Evolutionary conservation across 1,140 invertebrate species (phyloP), one percentile per base, ranked within the genome.

Genomic region (Ceratina calcarata): DNA sequence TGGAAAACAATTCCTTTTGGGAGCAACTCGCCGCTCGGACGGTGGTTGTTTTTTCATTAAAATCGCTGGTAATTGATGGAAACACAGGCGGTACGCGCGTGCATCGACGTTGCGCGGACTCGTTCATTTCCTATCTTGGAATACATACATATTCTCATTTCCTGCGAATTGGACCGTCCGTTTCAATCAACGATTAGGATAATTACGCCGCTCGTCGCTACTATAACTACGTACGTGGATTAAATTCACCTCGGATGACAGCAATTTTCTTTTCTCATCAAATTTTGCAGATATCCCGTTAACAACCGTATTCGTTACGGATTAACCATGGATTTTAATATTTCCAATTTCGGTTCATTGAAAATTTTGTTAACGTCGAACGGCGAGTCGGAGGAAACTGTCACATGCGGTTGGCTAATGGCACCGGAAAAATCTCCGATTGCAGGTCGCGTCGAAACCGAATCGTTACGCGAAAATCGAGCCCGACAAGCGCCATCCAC

Each of bases 401-500:
- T 65, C 32, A 49, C 32, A 55, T 22, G 66, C 64, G 53, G 20
- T 13, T 15, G 6, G 53, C 68, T 22, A n/a, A 75, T 65, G 61
- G 49, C 37, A n/a, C n/a, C 22, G 32, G 51, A 24, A 71, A 64
- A 80, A 78, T 71, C 55, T 51, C 73, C 53, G 53, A 80, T 79
- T 72, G 61, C 62, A 69, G 55, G 27, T 37, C 53, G 51, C 60
- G 49, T 58, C 61, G 51, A 51, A 70, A 68, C 75, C 68, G 53
- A 51, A 27, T 24, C 60, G 65, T 78, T 74, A 64, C 64, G 65
- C 69, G 73, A 85, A 84, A 78, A 78, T 67, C 64, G 45, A 73
- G 37, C 67, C 15, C 3, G 22, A n/a, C 37, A 45, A 45, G 37
- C 37, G 37, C 37, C 37, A 45, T 45, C 37, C 37, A 45, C 37